Base-by-base conservation (phyloP, 2,797 vertebrate species). In the Rallus crepitans region DNA sequence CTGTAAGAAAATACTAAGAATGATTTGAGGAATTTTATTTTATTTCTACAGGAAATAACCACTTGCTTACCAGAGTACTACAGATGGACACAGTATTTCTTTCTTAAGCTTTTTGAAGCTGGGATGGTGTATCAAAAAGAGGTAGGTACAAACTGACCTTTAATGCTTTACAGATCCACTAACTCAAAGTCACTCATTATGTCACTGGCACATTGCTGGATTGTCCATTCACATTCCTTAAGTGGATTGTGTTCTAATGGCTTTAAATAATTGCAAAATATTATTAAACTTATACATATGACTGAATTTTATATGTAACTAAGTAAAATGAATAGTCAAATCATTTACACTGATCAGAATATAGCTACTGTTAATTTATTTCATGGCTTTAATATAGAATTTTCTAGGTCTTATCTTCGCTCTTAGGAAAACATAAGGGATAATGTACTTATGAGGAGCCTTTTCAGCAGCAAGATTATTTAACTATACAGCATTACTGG, bases 41-140 rank as follows among this genome's bases (percentile, higher is more conserved):
- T 50, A 24, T 94, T 87, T 94, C 91, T 63, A 78, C 98, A 99
- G 99, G 99, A 99, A 97, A 96, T 99, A 94, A 99, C 98, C 48
- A 99, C 99, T 11, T 99, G 99, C 96, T 98, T 97, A 39, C 99
- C 99, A 60, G 99, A 99, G 83, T 99, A 99, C 98, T 99, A 99
- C 98, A 99, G 95, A 71, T 99, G 99, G 99, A 99, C 99, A 5
- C 99, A 99, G 27, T 99, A 98, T 97, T 97, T 99, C 90, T 99
- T 99, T 84, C 96, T 99, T 91, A 99, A 99, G 92, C 98, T 99
- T 91, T 99, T 99, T 75, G 98, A 99, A 97, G 98, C 99, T 64
- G 99, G 99, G 17, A 97, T 99, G 81, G 99, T 98, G 25, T 99
- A 99, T 98, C 99, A 99, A 95, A 99, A 99, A 98, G 99, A 99